These are phyloP conservation scores for Pandemis heparana DNA, from an alignment of 2,888 invertebrate genomes.

Conservation along the genomic window DNA sequence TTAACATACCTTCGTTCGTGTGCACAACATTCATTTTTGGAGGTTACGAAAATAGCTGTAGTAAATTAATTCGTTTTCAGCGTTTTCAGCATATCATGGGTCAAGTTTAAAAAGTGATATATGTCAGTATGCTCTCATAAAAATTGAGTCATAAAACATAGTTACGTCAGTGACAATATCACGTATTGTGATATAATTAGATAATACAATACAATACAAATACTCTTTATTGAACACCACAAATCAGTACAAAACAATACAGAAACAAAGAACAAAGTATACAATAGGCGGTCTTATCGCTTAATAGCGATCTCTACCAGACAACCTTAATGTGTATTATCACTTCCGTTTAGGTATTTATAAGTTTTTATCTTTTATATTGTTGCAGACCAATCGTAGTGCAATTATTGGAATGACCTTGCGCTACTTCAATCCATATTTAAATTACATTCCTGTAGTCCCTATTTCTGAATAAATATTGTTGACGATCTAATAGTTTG, in stretches of 20 bases:
- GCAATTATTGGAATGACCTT: neutral
- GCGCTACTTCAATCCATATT: neutral
- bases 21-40: no score
- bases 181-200: constrained; percentile 17
- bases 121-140: neutral
- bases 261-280: no score
- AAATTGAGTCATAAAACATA: constrained; percentile 14
- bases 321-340: constrained; percentile 34
- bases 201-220: no score
- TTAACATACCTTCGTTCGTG: no score
- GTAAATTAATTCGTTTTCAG: no score
- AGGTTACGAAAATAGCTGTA: no score
- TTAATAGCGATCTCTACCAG: no score
- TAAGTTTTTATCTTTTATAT: constrained; percentile 19
- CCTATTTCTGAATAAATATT: neutral
- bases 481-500: neutral
- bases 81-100: neutral
- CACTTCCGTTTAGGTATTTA: constrained; percentile 17
- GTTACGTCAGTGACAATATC: constrained; percentile 20
- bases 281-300: no score
- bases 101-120: neutral
- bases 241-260: no score
- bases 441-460: no score
- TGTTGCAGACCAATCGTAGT: neutral
- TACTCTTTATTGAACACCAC: no score